Evolutionary conservation across 2,888 invertebrate species (phyloP).

Genomic region (Xestia xanthographa): DNA sequence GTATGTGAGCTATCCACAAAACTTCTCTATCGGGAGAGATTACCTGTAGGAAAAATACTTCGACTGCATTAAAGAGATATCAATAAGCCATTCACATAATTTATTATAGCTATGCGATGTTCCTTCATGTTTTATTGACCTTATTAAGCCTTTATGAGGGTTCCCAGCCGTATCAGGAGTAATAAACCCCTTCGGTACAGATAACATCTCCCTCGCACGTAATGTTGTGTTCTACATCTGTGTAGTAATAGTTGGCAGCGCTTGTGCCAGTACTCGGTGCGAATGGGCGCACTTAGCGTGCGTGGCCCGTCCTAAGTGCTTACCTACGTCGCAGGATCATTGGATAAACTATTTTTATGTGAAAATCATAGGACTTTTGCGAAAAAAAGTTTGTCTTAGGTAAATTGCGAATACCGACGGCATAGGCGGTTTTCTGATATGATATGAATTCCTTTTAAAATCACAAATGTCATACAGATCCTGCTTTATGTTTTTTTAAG

Average conservation of each 20-base stretch:
- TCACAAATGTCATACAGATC: not conserved
- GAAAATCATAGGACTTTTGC: not conserved
- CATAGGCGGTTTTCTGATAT: not conserved
- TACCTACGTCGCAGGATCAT: not conserved
- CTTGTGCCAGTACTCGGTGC: not conserved
- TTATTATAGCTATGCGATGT: not conserved
- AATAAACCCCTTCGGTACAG: not conserved
- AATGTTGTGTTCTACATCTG: constrained; percentile 15
- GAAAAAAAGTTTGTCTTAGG: not conserved
- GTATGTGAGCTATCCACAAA: not conserved
- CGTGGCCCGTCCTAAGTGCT: constrained; percentile 2
- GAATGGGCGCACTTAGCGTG: constrained; percentile 22
- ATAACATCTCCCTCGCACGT: constrained; percentile 1
- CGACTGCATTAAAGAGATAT: not conserved
- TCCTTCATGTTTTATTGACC: constrained; percentile 1
- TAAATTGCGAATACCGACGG: not conserved
- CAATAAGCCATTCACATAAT: not conserved
- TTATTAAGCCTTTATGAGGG: constrained; percentile 4
- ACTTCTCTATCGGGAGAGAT: not conserved
- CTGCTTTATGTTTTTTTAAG: not conserved
- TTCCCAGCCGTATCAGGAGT: not conserved
- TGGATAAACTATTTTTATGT: not conserved
- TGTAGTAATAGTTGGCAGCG: constrained; percentile 15
- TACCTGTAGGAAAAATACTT: not conserved
- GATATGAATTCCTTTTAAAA: not conserved